Percentiles rank a stretch among this genome's conserved stretches.
phyloP scores from a whole-genome alignment of 2,797 vertebrate genomes.

The Cryptoblepharus egeriae region DNA sequence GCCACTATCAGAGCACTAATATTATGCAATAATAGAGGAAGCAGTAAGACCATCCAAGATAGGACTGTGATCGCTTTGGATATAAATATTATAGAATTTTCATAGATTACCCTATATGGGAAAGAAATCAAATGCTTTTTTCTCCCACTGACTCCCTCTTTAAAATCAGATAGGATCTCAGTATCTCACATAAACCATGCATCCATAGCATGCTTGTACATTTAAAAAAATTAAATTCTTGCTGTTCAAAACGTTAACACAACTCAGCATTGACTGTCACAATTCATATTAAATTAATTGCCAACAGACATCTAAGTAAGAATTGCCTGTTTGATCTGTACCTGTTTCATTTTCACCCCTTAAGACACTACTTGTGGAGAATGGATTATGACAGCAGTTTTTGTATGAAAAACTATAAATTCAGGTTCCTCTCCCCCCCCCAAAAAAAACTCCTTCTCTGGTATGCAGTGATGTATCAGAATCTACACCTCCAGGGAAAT shows the following conservation, averaged over 20 bases:
- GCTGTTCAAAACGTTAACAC: neutral
- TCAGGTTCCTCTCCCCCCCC: conserved; percentile 10
- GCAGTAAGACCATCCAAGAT: conserved; percentile 10
- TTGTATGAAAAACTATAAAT: conserved; percentile 3
- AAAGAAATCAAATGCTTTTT: neutral
- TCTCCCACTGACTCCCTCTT: neutral
- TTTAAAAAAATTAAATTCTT: neutral
- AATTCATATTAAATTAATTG: neutral
- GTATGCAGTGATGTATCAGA: conserved; percentile 35
- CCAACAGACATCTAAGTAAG: neutral
- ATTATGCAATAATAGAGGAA: neutral
- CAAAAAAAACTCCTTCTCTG: conserved; percentile 28
- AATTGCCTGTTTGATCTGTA: neutral
- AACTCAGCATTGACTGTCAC: neutral
- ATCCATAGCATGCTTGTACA: neutral
- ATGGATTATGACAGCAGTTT: conserved; percentile 31
- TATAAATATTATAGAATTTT: neutral
- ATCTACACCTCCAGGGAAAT: conserved; percentile 66
- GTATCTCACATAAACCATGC: conserved; percentile 5
- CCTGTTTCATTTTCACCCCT: conserved; percentile 18
- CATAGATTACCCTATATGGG: neutral
- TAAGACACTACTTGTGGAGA: neutral
- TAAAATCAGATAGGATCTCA: neutral
- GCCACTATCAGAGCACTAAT: conserved; percentile 2
- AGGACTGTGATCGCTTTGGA: neutral